Conservation (phyloP, 2,888 invertebrate genomes). For the Ichneumoninae sp. region DNA sequence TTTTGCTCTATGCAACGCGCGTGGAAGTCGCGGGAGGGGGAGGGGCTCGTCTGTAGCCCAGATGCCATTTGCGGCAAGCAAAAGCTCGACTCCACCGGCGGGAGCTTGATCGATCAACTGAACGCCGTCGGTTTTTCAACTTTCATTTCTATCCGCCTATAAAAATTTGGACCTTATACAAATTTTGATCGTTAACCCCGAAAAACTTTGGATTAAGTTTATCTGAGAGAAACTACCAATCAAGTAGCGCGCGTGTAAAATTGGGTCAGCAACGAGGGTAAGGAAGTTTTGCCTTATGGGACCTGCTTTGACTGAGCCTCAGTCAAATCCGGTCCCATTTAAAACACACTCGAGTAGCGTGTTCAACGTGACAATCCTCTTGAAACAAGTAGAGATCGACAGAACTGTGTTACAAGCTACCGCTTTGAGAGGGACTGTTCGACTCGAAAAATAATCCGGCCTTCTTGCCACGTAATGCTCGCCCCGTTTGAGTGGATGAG, state of each 20-base stretch:
- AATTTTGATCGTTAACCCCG: neutral
- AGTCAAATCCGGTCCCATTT: too few species aligned
- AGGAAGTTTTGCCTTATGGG: too few species aligned
- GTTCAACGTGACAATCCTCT: neutral
- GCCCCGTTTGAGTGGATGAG: too few species aligned
- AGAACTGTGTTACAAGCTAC: neutral
- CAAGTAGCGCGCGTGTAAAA: too few species aligned
- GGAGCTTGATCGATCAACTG: slow-evolving; percentile 56
- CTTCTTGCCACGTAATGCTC: neutral
- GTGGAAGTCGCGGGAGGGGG: neutral
- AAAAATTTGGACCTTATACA: neutral
- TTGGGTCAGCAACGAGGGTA: neutral
- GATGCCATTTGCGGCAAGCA: slow-evolving; percentile 13
- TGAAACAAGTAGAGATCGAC: neutral
- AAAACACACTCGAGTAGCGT: neutral
- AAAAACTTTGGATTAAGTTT: neutral
- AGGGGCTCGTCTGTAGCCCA: neutral
- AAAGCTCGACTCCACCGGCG: slow-evolving; percentile 22
- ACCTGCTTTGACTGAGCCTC: too few species aligned
- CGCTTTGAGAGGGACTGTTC: neutral
- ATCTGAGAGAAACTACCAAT: neutral
- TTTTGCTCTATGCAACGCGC: slow-evolving; percentile 12
- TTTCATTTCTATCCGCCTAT: neutral
- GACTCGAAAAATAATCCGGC: slow-evolving; percentile 1
- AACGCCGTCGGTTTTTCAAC: neutral